A percentile compares a stretch with the other conserved stretches of the same genome.
Conservation (phyloP, 2,888 invertebrate genomes). For the Xanthorhoe spadicearia region DNA sequence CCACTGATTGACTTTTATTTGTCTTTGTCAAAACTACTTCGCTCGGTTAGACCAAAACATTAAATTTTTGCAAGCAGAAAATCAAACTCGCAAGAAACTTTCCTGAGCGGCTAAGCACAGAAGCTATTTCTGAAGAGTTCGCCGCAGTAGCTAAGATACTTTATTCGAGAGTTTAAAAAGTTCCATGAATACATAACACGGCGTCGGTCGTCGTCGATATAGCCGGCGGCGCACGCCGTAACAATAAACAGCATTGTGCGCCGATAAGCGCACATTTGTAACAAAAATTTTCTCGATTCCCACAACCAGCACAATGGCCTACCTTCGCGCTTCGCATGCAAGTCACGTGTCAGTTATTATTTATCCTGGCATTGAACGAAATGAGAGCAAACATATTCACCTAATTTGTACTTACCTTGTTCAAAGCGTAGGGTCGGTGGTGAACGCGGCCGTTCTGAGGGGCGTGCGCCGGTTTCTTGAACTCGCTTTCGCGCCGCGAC, state of each 20-base stretch:
- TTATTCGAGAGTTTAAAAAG: slow-evolving; percentile 47
- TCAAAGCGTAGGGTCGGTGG: slow-evolving; percentile 74
- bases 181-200: slow-evolving; percentile 50
- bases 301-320: slow-evolving; percentile 36
- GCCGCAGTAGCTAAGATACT: slow-evolving; percentile 18
- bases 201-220: slow-evolving; percentile 48
- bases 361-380: slow-evolving; percentile 47
- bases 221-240: slow-evolving; percentile 45
- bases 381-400: slow-evolving; percentile 39
- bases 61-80: slow-evolving; percentile 36
- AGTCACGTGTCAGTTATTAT: slow-evolving; percentile 56
- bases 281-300: slow-evolving; percentile 47
- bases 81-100: slow-evolving; percentile 37
- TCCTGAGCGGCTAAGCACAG: slow-evolving; percentile 36
- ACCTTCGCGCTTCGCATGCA: slow-evolving; percentile 46
- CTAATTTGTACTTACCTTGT: slow-evolving; percentile 64
- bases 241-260: slow-evolving; percentile 55
- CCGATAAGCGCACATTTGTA: slow-evolving; percentile 45
- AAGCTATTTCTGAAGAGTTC: slow-evolving; percentile 36
- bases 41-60: slow-evolving; percentile 25
- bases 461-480: slow-evolving; percentile 86
- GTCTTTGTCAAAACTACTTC: slow-evolving; percentile 27
- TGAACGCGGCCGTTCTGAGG: slow-evolving; percentile 78
- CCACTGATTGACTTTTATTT: slow-evolving; percentile 36
- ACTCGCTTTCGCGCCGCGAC: slow-evolving; percentile 84